These are phyloP conservation scores for Echinarachnius parma DNA, from an alignment of 53 echinoderm and acorn worm species.

Conservation along the genomic window DNA sequence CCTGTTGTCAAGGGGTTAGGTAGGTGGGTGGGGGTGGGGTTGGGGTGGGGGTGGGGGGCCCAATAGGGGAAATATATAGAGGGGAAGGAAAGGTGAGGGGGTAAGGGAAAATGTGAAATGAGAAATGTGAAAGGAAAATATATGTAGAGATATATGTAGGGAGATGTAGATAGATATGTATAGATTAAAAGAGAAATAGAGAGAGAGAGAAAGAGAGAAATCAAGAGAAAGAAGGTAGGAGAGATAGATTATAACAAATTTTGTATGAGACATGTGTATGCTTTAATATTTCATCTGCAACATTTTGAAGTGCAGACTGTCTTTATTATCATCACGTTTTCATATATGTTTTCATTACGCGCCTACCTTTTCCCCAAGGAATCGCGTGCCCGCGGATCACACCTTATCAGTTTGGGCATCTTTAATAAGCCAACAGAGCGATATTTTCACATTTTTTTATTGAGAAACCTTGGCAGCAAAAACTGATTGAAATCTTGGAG, in stretches of 20 bases:
- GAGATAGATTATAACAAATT: not conserved
- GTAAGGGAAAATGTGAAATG: not conserved
- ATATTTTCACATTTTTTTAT: not conserved
- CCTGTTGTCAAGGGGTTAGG: no score
- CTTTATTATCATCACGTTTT: no score
- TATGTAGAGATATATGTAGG: not conserved
- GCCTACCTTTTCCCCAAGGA: no score
- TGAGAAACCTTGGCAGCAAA: not conserved
- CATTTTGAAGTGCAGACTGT: no score
- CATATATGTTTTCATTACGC: no score
- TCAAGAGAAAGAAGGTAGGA: not conserved
- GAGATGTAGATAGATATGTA: no score
- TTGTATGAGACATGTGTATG: not conserved
- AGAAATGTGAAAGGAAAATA: not conserved
- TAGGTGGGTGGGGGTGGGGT: no score
- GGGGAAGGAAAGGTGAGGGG: not conserved
- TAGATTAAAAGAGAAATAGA: not conserved
- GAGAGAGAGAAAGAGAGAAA: conserved; percentile 7
- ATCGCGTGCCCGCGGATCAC: no score
- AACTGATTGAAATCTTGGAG: not conserved
- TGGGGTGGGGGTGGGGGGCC: not conserved
- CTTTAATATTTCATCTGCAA: no score
- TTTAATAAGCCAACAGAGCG: not conserved
- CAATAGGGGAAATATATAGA: not conserved
- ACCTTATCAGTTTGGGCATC: not conserved